Evolutionary conservation across 2,113 vertebrate genomes (phyloP).

Genomic region (Mesocricetus auratus): DNA sequence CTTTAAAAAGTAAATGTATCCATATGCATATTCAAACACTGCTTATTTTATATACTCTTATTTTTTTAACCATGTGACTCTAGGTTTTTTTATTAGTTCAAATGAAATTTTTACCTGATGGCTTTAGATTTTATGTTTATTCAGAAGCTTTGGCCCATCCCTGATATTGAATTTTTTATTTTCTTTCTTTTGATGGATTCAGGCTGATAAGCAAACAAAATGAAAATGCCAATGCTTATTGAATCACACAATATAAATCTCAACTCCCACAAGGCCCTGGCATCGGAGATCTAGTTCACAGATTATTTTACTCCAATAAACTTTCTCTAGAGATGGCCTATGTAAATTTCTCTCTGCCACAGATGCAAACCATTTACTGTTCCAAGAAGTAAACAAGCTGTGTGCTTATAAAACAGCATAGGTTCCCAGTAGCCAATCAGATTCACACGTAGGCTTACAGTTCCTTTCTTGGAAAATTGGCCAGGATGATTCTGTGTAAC

Average conservation of each 20-base stretch:
- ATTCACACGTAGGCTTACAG: not conserved
- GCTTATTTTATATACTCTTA: not conserved
- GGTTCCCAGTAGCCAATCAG: not conserved
- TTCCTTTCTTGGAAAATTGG: conserved; percentile 6
- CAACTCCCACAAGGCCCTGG: not conserved
- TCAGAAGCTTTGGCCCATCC: not conserved
- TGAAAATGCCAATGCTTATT: conserved; percentile 39
- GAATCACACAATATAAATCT: conserved; percentile 18
- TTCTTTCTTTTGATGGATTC: conserved; percentile 28
- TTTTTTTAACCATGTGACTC: not conserved
- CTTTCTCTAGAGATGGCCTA: not conserved
- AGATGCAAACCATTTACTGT: conserved; percentile 48
- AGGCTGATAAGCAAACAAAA: conserved; percentile 21
- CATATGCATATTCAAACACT: not conserved
- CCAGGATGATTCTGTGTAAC: not conserved
- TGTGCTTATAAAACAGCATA: not conserved
- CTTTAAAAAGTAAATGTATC: not conserved
- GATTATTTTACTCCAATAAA: conserved; percentile 49
- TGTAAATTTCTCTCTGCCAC: conserved; percentile 43
- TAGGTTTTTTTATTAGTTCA: conserved; percentile 26
- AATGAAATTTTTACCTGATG: not conserved
- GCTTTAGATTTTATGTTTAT: conserved; percentile 6
- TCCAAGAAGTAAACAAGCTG: not conserved
- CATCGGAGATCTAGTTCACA: not conserved
- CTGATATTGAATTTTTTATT: conserved; percentile 34